Percentiles rank a stretch among this genome's conserved stretches.
Conservation (phyloP, 1,140 invertebrate genomes). For the Hypothenemus hampei region DNA sequence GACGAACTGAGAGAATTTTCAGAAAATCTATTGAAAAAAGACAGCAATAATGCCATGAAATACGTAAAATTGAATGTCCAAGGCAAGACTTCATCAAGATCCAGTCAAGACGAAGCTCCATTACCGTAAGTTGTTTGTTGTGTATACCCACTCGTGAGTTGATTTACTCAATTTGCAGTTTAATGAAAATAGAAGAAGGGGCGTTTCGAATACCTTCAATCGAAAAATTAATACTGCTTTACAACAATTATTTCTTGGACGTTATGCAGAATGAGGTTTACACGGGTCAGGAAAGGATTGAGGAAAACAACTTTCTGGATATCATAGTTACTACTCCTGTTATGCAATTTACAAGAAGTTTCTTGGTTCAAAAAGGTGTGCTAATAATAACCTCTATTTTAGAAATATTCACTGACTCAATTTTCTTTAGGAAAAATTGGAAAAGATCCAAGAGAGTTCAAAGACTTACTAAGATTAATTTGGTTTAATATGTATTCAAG, state of each 20-base stretch:
- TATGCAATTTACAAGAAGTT: constrained; percentile 68
- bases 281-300: constrained; percentile 65
- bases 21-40: constrained; percentile 67
- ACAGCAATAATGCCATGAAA: constrained; percentile 63
- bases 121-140: constrained; percentile 56
- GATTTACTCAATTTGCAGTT: constrained; percentile 45
- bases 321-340: constrained; percentile 66
- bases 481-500: constrained; percentile 81
- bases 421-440: constrained; percentile 44
- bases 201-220: constrained; percentile 62
- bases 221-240: constrained; percentile 59
- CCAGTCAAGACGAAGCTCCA: constrained; percentile 63
- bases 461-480: constrained; percentile 65
- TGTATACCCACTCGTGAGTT: background rate
- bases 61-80: constrained; percentile 66
- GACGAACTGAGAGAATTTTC: constrained; percentile 60
- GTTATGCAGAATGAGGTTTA: constrained; percentile 71
- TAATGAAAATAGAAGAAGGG: constrained; percentile 55
- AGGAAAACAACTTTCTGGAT: constrained; percentile 73
- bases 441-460: constrained; percentile 61
- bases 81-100: constrained; percentile 62
- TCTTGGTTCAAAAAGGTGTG: constrained; percentile 63
- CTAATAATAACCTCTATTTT: background rate
- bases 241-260: constrained; percentile 74
- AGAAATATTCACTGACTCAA: background rate